Conservation (phyloP, 2,888 invertebrate species). For the Cheilosia urbana region DNA sequence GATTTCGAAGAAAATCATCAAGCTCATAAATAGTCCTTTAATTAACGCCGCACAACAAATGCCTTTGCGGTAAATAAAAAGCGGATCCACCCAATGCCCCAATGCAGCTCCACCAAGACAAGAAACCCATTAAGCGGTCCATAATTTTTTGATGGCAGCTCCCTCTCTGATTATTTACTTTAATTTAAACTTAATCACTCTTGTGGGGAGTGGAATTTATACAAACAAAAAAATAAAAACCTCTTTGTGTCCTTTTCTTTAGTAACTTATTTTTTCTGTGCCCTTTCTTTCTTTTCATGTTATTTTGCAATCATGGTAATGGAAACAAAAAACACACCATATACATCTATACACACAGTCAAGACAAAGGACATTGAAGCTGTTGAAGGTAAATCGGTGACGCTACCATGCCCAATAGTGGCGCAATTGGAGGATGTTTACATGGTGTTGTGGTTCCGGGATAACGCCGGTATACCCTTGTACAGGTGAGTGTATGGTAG, state of each 20-base stretch:
- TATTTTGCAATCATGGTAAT: conserved; percentile 51
- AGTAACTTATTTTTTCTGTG: conserved; percentile 31
- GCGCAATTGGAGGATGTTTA: conserved; percentile 94
- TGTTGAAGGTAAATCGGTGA: conserved; percentile 94
- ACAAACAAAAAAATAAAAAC: not conserved
- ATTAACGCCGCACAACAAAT: conserved; percentile 28
- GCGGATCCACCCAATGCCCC: not conserved
- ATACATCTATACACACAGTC: conserved; percentile 82
- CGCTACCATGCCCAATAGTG: conserved; percentile 93
- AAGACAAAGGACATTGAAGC: conserved; percentile 93
- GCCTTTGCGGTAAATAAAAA: not conserved
- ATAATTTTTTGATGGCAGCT: not conserved
- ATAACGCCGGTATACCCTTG: conserved; percentile 93
- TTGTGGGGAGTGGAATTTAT: conserved; percentile 30
- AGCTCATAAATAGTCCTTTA: conserved; percentile 46
- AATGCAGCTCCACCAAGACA: not conserved
- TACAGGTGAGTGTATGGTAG: conserved; percentile 88
- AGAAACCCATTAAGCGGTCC: not conserved
- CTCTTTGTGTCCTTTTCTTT: not conserved
- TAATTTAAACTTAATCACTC: conserved; percentile 42
- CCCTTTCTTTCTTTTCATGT: conserved; percentile 55
- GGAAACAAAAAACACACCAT: conserved; percentile 20
- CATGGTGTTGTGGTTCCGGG: conserved; percentile 96
- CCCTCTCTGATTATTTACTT: conserved; percentile 54
- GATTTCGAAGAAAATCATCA: conserved; percentile 29